Conservation (phyloP, 2,113 vertebrate species). For the Cryptomyrus ogoouensis region DNA sequence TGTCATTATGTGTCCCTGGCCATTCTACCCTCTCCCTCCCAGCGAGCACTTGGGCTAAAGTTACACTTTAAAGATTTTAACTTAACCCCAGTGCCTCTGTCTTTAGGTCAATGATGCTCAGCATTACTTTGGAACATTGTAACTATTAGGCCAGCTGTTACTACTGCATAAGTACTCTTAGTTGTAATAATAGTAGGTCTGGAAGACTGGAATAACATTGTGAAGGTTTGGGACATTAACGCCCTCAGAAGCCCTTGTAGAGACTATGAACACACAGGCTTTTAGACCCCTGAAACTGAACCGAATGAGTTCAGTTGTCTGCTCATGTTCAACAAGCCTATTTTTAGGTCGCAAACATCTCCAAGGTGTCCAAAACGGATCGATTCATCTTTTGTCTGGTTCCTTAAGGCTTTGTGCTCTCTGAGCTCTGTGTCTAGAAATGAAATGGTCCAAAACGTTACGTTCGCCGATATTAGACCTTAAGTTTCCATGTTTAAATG, state of each 20-base stretch:
- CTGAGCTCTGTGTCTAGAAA: not conserved
- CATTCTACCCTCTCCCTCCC: not conserved
- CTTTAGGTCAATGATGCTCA: not conserved
- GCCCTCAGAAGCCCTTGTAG: not conserved
- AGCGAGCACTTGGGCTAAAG: not conserved
- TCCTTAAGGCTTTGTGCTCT: not conserved
- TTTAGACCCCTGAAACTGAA: not conserved
- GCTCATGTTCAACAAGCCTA: not conserved
- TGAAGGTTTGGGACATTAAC: not conserved
- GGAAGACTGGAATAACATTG: not conserved
- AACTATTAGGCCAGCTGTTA: not conserved
- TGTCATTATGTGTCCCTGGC: conserved; percentile 27
- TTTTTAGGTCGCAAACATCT: not conserved
- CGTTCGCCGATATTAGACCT: not conserved
- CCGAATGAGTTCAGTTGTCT: not conserved
- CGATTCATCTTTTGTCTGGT: not conserved
- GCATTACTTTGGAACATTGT: not conserved
- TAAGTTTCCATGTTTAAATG: not conserved
- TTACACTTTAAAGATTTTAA: conserved; percentile 6
- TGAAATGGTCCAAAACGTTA: not conserved
- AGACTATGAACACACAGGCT: not conserved
- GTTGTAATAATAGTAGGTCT: not conserved
- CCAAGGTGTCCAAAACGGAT: not conserved
- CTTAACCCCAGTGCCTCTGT: not conserved
- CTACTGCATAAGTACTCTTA: not conserved